Conservation (phyloP, 35 echinoderm and acorn worm genomes). For the Stichopus chloronotus region DNA sequence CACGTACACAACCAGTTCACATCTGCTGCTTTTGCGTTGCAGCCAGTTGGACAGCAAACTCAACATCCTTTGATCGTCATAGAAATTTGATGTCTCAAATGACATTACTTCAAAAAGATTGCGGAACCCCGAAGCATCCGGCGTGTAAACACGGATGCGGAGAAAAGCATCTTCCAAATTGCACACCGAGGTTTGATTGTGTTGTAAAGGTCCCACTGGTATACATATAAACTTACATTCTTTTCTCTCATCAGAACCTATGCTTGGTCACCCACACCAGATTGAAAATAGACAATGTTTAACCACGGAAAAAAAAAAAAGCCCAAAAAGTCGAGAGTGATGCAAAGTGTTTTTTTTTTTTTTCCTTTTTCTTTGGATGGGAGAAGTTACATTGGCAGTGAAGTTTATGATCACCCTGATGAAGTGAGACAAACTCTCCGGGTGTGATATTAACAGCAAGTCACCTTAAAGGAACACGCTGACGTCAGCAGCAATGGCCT, state of each 20-base stretch:
- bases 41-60: too few relatives aligned
- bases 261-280: background rate
- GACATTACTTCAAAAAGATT: background rate
- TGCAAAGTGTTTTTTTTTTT: background rate
- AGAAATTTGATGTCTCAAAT: background rate
- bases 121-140: background rate
- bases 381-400: constrained; percentile 21
- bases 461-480: too few relatives aligned
- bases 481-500: too few relatives aligned
- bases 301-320: background rate
- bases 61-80: background rate
- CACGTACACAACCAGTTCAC: background rate
- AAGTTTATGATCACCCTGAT: constrained; percentile 25
- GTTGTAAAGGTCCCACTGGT: constrained; percentile 9
- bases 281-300: background rate
- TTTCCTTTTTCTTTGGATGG: background rate
- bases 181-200: constrained; percentile 12
- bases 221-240: constrained; percentile 14
- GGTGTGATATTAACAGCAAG: too few relatives aligned
- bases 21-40: background rate
- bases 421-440: background rate
- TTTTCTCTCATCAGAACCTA: background rate
- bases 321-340: background rate
- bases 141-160: background rate
- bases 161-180: constrained; percentile 35